Evolutionary conservation across 1,140 invertebrate species (phyloP).

Genomic region (Ostrea edulis): DNA sequence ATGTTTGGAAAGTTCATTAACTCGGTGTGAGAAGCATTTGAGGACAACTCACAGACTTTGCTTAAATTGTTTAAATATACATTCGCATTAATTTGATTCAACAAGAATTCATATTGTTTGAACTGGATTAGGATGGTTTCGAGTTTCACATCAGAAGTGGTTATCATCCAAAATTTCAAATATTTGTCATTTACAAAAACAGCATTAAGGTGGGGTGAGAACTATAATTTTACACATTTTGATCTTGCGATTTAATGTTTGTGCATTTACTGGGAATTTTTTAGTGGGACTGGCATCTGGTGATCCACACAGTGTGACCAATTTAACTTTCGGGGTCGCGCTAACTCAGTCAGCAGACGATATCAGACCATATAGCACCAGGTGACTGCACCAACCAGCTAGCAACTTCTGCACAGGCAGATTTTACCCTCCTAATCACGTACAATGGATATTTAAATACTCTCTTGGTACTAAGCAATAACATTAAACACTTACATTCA

Average conservation of each 20-base stretch:
- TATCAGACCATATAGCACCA: conserved; percentile 12
- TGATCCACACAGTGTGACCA: background rate
- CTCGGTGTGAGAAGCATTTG: too few species aligned
- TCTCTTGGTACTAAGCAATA: conserved; percentile 26
- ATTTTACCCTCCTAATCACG: conserved; percentile 7
- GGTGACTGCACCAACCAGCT: background rate
- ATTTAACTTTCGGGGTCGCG: background rate
- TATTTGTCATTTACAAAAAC: conserved; percentile 11
- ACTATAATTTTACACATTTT: too few species aligned
- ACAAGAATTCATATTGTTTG: too few species aligned
- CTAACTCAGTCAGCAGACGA: conserved; percentile 15
- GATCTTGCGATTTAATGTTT: too few species aligned
- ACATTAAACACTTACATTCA: conserved; percentile 3
- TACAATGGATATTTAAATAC: conserved; percentile 26
- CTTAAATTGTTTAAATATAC: too few species aligned
- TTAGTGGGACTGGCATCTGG: conserved; percentile 22
- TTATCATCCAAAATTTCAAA: too few species aligned
- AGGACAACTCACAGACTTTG: too few species aligned
- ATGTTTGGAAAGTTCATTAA: too few species aligned
- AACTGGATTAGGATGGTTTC: too few species aligned
- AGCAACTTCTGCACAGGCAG: background rate
- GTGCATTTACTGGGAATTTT: too few species aligned
- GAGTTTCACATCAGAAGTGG: too few species aligned
- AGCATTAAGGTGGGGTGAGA: background rate
- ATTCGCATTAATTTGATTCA: too few species aligned